Evolutionary conservation across 1,140 invertebrate genomes (phyloP), one percentile per base, ranked within the genome.

Genomic region (Pemphigus obesinymphae): DNA sequence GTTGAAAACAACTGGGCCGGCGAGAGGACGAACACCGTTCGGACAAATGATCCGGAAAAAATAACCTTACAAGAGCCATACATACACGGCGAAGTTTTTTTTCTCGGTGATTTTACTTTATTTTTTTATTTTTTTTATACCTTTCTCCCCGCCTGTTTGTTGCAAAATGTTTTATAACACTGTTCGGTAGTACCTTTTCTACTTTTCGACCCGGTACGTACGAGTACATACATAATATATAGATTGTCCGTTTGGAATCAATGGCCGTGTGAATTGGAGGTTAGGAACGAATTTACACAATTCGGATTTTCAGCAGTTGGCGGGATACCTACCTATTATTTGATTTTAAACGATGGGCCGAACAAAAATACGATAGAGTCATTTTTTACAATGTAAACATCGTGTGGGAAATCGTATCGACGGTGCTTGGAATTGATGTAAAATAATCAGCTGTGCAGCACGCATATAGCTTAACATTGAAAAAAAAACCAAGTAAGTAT

Each of bases 11-110:
- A 80, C n/a, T 63, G 63, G 29, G 13, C 37, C n/a, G 58, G 45
- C 23, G 40, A 15, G 3, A 37, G 13, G 4, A 76, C 17, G 20
- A 55, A 20, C 50, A 17, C 5, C 29, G 6, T 43, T n/a, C 31
- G 40, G 76, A 80, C 53, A 80, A 80, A 80, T 80, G 76, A 80
- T 37, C 55, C 37, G 76, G 76, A 80, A 80, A 80, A 78, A 80
- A 45, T 50, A 63, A 80, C 73, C 45, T 17, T 75, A 53, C n/a
- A 50, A 73, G 70, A 48, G 7, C 43, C 23, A 40, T 37, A 58
- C 3, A 58, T 23, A 58, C 6, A 48, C 48, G 31, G 26, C 34
- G n/a, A 76, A 58, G 48, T 50, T 75, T 29, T 78, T 43, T 78
- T 45, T 43, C 61, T 29, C 23, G 29, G 53, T 61, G 37, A 43